These are phyloP conservation scores for Alaudala cheleensis DNA, from an alignment of 2,113 vertebrate genomes.

Conservation along the genomic window DNA sequence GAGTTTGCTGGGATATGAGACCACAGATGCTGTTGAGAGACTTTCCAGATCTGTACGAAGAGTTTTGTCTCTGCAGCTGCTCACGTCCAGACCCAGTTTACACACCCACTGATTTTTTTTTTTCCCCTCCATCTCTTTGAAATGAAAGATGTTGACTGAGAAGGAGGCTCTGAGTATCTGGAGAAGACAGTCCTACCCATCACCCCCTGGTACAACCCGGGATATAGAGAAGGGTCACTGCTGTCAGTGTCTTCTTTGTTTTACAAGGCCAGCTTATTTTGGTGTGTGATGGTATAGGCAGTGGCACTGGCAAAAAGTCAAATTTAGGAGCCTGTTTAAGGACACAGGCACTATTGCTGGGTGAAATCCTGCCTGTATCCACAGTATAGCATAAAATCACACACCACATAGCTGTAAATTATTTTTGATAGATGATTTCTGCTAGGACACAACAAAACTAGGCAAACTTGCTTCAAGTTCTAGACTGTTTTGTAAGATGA, in stretches of 20 bases:
- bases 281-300: neutral
- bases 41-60: neutral
- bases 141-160: neutral
- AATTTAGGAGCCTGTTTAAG: neutral
- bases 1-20: accelerated
- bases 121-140: neutral
- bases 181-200: neutral
- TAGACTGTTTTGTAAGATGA: neutral
- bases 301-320: neutral
- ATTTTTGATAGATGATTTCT: neutral
- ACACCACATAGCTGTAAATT: neutral
- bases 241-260: neutral
- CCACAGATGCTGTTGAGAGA: neutral
- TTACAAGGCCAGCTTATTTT: neutral
- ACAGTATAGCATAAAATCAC: neutral
- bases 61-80: neutral
- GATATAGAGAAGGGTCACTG: neutral
- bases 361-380: neutral
- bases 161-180: neutral
- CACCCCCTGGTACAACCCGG: neutral
- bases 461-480: neutral
- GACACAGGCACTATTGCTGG: neutral
- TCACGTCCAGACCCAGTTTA: neutral
- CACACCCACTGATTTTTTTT: neutral
- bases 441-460: neutral